Conservation (phyloP, 64 coral and sea anemone species). For the Exaiptasia diaphana region DNA sequence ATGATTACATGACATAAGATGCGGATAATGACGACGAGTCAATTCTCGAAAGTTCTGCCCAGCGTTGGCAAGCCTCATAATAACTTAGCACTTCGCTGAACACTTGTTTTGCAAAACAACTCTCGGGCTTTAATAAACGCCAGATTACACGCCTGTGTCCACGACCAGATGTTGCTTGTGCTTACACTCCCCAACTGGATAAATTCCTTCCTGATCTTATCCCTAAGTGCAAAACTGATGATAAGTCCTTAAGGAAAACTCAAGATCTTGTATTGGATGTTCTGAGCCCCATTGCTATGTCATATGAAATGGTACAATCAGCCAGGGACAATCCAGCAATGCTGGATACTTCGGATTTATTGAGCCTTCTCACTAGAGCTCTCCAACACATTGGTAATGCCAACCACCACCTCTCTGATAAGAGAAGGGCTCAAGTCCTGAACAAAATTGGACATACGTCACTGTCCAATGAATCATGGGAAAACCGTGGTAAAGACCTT, state of each 20-base stretch:
- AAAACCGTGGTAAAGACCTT: slow-evolving; percentile 1
- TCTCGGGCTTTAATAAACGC: slow-evolving; percentile 42
- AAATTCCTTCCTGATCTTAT: slow-evolving; percentile 17
- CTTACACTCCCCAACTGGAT: slow-evolving; percentile 32
- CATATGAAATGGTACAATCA: not conserved
- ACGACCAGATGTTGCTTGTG: slow-evolving; percentile 29
- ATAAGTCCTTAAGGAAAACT: not conserved
- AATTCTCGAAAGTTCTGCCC: not conserved
- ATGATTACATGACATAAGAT: not conserved
- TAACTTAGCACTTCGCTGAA: slow-evolving; percentile 6
- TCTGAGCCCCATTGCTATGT: not conserved
- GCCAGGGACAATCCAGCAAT: not conserved
- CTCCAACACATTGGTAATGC: slow-evolving; percentile 19
- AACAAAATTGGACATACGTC: slow-evolving; percentile 27
- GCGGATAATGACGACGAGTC: slow-evolving; percentile 22
- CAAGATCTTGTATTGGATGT: slow-evolving; percentile 6
- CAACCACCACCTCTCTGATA: slow-evolving; percentile 1
- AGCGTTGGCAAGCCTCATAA: slow-evolving; percentile 45
- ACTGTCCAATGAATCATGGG: slow-evolving; percentile 31
- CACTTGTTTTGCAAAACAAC: slow-evolving; percentile 14
- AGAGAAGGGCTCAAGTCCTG: slow-evolving; percentile 43
- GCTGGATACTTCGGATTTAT: not conserved
- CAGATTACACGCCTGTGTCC: slow-evolving; percentile 11
- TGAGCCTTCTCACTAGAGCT: not conserved
- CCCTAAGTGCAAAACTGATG: not conserved